Evolutionary conservation across 2,888 invertebrate species (phyloP).

Genomic region (Nasonia oneida): DNA sequence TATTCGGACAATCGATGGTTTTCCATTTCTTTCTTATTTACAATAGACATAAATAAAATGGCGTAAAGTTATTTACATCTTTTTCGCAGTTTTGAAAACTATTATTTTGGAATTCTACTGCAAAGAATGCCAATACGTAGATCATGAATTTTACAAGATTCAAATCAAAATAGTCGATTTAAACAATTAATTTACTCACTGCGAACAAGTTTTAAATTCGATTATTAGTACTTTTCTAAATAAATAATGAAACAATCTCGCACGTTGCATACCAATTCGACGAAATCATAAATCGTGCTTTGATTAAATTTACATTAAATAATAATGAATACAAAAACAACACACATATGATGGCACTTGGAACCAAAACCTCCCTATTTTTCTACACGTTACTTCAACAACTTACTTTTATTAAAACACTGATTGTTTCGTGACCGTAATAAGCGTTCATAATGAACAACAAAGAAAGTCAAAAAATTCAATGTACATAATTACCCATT

Average conservation of each 20-base stretch:
- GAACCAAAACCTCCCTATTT: constrained; percentile 2
- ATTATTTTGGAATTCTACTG: constrained; percentile 31
- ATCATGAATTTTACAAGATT: constrained; percentile 1
- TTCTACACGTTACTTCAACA: background rate
- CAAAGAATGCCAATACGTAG: background rate
- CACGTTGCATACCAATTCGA: background rate
- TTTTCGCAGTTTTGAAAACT: constrained; percentile 18
- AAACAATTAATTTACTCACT: background rate
- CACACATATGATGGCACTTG: constrained; percentile 46
- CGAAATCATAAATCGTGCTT: constrained; percentile 8
- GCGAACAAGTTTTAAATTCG: constrained; percentile 13
- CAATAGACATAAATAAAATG: constrained; percentile 36
- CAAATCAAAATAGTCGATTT: background rate
- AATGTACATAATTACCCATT: constrained; percentile 5
- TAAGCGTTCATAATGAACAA: background rate
- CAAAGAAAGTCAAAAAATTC: background rate
- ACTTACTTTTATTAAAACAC: background rate
- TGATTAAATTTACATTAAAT: background rate
- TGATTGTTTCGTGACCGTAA: background rate
- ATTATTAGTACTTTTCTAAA: background rate
- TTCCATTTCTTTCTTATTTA: constrained; percentile 59
- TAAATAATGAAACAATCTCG: background rate
- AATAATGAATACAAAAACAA: constrained; percentile 29
- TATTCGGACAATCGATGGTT: constrained; percentile 3
- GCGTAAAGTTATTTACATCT: constrained; percentile 33